Conservation (phyloP, 2,888 invertebrate species). For the Tenodera sinensis region DNA sequence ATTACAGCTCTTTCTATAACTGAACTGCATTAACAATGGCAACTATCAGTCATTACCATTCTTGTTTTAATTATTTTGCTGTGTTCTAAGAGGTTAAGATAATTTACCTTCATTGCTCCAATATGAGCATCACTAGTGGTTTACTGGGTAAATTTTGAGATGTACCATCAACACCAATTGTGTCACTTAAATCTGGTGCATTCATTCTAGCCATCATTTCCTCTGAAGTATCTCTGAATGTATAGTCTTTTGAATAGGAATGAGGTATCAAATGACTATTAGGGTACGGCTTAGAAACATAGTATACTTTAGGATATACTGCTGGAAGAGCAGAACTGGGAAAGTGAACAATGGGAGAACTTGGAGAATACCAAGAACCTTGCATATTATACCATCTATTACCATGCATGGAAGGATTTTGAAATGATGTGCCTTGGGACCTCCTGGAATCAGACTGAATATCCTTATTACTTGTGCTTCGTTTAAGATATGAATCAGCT, state of each 20-base stretch:
- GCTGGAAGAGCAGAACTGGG: neutral
- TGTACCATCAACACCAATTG: neutral
- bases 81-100: neutral
- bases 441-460: neutral
- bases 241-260: neutral
- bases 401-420: neutral
- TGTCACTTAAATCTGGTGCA: neutral
- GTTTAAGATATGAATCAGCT: neutral
- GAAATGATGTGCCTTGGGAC: neutral
- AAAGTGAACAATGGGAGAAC: neutral
- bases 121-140: neutral
- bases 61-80: too few species aligned
- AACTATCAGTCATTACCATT: too few species aligned
- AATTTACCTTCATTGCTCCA: neutral
- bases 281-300: neutral
- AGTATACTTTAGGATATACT: neutral
- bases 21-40: too few species aligned
- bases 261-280: neutral
- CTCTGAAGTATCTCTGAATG: neutral
- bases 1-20: too few species aligned
- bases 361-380: neutral
- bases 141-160: neutral
- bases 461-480: neutral
- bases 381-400: neutral
- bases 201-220: neutral